These are phyloP conservation scores for Tiliacea aurago DNA, from an alignment of 2,888 invertebrate genomes.

Conservation along the genomic window DNA sequence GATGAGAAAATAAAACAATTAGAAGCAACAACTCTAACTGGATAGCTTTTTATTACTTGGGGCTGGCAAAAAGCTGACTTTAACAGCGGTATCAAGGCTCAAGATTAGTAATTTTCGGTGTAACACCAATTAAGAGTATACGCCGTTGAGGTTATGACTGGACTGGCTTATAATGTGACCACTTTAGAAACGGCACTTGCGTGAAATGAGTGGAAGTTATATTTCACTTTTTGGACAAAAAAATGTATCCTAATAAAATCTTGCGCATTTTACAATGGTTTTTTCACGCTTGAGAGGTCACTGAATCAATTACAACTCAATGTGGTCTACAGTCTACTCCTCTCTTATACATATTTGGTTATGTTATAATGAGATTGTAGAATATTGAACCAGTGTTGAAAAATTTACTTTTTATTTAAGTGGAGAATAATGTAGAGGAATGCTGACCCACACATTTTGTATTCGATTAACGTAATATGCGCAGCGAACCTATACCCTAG, in stretches of 20 bases:
- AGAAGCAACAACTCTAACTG: slow-evolving; percentile 58
- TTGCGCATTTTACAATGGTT: no score
- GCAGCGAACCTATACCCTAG: no score
- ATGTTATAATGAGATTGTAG: no score
- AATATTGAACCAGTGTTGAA: no score
- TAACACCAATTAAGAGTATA: slow-evolving; percentile 69
- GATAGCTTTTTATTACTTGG: slow-evolving; percentile 65
- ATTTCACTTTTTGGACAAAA: not conserved
- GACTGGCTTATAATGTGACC: slow-evolving; percentile 51
- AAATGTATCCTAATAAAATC: not conserved
- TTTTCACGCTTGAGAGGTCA: not conserved
- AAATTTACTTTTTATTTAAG: no score
- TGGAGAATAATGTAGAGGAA: no score
- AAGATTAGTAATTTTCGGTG: slow-evolving; percentile 69
- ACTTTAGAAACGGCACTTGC: slow-evolving; percentile 32
- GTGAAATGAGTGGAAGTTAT: not conserved
- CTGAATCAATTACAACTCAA: not conserved
- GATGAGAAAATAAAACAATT: slow-evolving; percentile 68
- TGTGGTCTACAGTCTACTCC: not conserved
- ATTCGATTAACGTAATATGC: no score
- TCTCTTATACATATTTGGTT: not conserved
- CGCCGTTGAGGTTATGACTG: slow-evolving; percentile 63
- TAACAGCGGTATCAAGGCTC: slow-evolving; percentile 62
- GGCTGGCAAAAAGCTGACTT: slow-evolving; percentile 64
- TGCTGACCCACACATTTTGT: no score